Base-by-base conservation (phyloP, 2,797 vertebrate genomes). In the Phrynocephalus forsythii region DNA sequence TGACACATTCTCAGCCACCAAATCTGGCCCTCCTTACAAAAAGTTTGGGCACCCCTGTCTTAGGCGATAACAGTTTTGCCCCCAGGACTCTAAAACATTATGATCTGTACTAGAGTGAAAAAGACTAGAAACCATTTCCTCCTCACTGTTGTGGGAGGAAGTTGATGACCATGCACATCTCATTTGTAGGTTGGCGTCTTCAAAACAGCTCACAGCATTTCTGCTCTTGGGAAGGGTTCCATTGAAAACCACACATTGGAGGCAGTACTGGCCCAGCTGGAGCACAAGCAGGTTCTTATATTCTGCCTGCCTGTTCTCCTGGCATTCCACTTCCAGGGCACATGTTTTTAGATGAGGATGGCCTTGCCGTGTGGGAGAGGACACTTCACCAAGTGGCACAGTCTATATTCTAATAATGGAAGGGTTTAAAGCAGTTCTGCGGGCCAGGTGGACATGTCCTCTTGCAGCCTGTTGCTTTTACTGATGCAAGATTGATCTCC, bases 381-480 rank as follows among this genome's bases (percentile, higher is more conserved):
- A 50, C 66, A 63, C 44, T 76, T 56, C 73, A 85, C 18, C 63
- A 50, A 66, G 24, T 48, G 73, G 33, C n/a, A 26, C 60, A 20
- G 66, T 22, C 56, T 30, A 10, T 66, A 10, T 80, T 33, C 22
- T 83, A 38, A n/a, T 86, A 81, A 82, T 26, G 52, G 89, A 82
- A 7, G 3, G 4, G 28, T n/a, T 18, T n/a, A 78, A 30, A 11
- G 30, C 67, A 60, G 52, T 72, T 63, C 63, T 79, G 6, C 28
- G 60, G 77, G 72, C 26, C 24, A 24, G 26, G 6, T 48, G 13
- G 52, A 24, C 15, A 81, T 84, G 5, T 16, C 13, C 22, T 30
- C 20, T 33, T 69, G 3, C 20, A 26, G 44, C 22, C 8, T 44
- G 5, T 8, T 73, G 18, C 66, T 22, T 67, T 73, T 38, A 30